Conservation (phyloP, 2,888 invertebrate genomes). For the Ametastegia equiseti region DNA sequence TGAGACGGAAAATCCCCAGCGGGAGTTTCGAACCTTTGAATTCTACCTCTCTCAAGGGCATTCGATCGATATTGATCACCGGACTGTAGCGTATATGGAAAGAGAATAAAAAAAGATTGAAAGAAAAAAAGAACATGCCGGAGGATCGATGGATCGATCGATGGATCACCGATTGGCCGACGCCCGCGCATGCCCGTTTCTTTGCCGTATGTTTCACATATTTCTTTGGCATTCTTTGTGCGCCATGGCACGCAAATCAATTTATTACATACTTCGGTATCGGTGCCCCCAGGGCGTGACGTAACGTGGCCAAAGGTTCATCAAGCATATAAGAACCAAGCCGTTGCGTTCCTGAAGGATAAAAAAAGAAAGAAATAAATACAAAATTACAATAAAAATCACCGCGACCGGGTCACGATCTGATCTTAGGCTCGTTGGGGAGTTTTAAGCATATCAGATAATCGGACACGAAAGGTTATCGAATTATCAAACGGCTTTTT, state of each 20-base stretch:
- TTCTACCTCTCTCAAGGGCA: slow-evolving; percentile 11
- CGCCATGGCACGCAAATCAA: slow-evolving; percentile 34
- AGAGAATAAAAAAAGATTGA: background rate
- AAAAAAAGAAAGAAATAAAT: too few relatives aligned
- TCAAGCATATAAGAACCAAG: slow-evolving; percentile 25
- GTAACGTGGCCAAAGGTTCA: slow-evolving; percentile 28
- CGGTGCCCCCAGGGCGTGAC: slow-evolving; percentile 37
- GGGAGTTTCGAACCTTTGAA: background rate
- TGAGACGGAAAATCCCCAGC: background rate
- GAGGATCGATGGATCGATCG: slow-evolving; percentile 5
- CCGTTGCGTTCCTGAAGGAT: background rate
- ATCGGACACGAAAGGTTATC: background rate
- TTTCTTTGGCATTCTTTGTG: background rate
- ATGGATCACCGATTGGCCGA: slow-evolving; percentile 15
- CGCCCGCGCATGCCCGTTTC: background rate
- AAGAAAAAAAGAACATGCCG: slow-evolving; percentile 5
- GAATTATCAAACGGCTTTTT: background rate
- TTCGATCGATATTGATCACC: slow-evolving; percentile 21
- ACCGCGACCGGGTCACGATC: slow-evolving; percentile 33
- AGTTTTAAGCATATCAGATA: slow-evolving; percentile 19
- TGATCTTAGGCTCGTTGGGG: slow-evolving; percentile 27
- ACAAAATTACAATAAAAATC: too few relatives aligned
- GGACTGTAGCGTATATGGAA: background rate
- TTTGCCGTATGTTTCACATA: background rate
- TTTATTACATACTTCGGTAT: slow-evolving; percentile 10